These are phyloP conservation scores for Papilio polyxenes DNA, from an alignment of 1,140 invertebrate genomes.

Conservation along the genomic window DNA sequence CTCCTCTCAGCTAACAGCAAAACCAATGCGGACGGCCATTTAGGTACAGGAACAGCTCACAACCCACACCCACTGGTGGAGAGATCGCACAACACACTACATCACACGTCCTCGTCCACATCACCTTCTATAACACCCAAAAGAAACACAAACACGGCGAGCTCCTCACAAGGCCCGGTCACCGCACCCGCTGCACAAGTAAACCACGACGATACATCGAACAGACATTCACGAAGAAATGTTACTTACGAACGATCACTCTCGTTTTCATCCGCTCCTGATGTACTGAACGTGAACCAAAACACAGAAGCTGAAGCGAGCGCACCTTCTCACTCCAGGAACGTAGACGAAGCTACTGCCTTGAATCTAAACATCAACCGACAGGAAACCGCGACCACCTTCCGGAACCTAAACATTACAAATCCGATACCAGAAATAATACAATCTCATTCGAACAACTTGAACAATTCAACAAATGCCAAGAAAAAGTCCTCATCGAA, in stretches of 20 bases:
- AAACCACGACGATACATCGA: constrained; percentile 49
- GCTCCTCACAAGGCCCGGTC: constrained; percentile 47
- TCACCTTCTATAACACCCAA: constrained; percentile 68
- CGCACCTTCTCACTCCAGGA: constrained; percentile 46
- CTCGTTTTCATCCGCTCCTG: constrained; percentile 76
- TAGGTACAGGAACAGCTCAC: constrained; percentile 59
- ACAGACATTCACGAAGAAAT: constrained; percentile 57
- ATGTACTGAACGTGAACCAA: constrained; percentile 81
- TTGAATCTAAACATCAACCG: constrained; percentile 66
- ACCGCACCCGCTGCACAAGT: constrained; percentile 53
- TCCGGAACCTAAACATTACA: constrained; percentile 65
- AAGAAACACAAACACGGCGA: constrained; percentile 63
- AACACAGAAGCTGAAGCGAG: constrained; percentile 56
- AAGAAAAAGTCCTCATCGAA: constrained; percentile 76
- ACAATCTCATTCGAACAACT: constrained; percentile 73
- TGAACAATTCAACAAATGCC: constrained; percentile 60
- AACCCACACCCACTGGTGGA: constrained; percentile 73
- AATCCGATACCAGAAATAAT: constrained; percentile 74
- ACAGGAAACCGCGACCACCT: constrained; percentile 52
- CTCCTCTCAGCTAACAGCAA: constrained; percentile 87
- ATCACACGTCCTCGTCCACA: constrained; percentile 63
- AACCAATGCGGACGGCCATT: constrained; percentile 81
- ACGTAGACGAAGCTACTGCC: constrained; percentile 48
- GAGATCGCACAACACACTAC: constrained; percentile 78
- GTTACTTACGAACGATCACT: constrained; percentile 68